Evolutionary conservation across 2,797 vertebrate species (phyloP), one percentile per base, ranked within the genome.

Genomic region (Xiphophorus birchmanni): DNA sequence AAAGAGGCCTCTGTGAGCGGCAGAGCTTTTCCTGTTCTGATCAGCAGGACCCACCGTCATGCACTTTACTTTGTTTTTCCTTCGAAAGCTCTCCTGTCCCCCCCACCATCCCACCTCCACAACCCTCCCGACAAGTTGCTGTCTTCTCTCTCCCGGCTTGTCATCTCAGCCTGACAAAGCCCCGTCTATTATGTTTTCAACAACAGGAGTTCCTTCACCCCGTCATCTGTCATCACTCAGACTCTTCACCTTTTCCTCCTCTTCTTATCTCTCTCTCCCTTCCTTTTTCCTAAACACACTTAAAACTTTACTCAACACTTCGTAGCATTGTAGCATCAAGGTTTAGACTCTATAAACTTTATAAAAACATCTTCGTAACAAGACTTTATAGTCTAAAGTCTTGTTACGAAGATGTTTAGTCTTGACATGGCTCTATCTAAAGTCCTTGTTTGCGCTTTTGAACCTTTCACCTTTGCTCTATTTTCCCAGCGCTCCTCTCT

Each of bases 1-100:
- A 95, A 94, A 93, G 92, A 89, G 88, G 85, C 76, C 91, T 92
- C 90, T 93, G 92, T 94, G 87, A 85, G 80, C 67, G 60, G 35
- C 45, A 82, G 80, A 88, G 91, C 86, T 87, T 93, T 92, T 92
- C 89, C 94, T 84, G 74, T 90, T 89, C 90, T 90, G 80, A 67
- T 91, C 90, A 90, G 84, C 87, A 86, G 78, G 88, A 91, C 91
- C 87, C 75, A 82, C 88, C 80, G 58, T 84, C n/a, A 75, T 0
- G 77, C 69, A 74, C 88, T 72, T 65, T 67, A 82, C 88, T 85
- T 89, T 89, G 86, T 35, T 42, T 52, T 50, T 74, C 56, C 90
- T 84, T 89, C 75, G n/a, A 90, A 73, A 56, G 52, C 42, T 71
- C 80, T 74, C 77, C 76, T 5, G 45, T 76, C 75, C 35, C 15